phyloP scores from a whole-genome alignment of 2,797 vertebrate genomes.

The Bucorvus abyssinicus region DNA sequence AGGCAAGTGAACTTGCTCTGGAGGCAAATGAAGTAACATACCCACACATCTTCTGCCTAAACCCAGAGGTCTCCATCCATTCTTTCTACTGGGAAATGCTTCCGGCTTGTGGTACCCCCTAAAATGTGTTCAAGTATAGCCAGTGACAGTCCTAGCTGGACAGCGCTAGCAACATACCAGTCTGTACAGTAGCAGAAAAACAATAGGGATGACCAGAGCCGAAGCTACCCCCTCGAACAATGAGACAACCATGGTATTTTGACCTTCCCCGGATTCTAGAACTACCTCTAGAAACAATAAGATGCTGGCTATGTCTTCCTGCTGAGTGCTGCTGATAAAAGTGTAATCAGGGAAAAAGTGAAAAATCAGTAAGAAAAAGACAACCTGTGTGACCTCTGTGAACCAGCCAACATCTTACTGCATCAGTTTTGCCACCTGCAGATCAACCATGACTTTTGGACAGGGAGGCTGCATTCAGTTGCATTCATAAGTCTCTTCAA shows the following conservation, averaged over 20 bases:
- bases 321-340: not conserved
- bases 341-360: not conserved
- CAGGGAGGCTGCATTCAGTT: not conserved
- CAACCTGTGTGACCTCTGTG: not conserved
- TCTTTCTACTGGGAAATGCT: not conserved
- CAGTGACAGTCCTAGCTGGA: not conserved
- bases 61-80: not conserved
- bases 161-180: not conserved
- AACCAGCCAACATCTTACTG: not conserved
- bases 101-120: not conserved
- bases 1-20: not conserved
- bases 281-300: not conserved
- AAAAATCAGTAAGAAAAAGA: not conserved
- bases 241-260: not conserved
- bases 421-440: not conserved
- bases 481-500: not conserved
- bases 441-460: not conserved
- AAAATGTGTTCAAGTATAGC: not conserved
- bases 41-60: not conserved
- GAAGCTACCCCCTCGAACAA: not conserved
- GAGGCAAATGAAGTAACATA: not conserved
- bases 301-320: not conserved
- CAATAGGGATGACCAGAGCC: not conserved
- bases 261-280: not conserved
- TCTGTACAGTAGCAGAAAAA: not conserved